phyloP scores from a whole-genome alignment of 2,888 invertebrate species.

The Sphecodes monilicornis region DNA sequence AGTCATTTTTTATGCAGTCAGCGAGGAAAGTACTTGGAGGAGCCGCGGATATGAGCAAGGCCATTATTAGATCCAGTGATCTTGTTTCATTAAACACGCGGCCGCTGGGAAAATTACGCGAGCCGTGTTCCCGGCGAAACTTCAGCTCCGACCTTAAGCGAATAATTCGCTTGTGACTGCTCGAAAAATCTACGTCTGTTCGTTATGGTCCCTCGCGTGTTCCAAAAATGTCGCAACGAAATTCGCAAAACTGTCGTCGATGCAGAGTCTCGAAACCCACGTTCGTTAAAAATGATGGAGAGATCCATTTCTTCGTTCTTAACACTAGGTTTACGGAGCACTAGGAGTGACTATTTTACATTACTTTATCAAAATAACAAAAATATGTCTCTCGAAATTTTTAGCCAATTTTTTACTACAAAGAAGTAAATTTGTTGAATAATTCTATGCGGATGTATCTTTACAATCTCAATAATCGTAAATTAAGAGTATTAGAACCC shows the following conservation, averaged over 20 bases:
- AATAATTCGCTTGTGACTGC: background rate
- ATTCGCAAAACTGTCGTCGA: background rate
- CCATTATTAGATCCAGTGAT: constrained; percentile 6
- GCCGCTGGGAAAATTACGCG: background rate
- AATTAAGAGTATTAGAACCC: no score
- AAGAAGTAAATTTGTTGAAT: no score
- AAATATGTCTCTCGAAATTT: no score
- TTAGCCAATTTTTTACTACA: no score
- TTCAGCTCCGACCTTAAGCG: background rate
- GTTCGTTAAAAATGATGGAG: background rate
- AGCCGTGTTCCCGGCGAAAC: background rate
- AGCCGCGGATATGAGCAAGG: background rate
- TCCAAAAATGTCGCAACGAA: background rate
- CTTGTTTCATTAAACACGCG: constrained; percentile 11
- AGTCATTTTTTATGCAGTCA: constrained; percentile 7
- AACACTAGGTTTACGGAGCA: no score
- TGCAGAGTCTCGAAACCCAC: background rate
- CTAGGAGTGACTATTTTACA: no score
- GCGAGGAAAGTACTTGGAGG: background rate
- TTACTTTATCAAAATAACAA: no score
- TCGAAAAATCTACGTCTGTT: background rate
- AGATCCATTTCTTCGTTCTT: background rate
- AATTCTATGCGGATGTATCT: no score
- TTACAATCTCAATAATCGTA: no score
- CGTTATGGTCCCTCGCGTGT: background rate